A percentile compares a stretch with the other conserved stretches of the same genome.
Conservation (phyloP, 2,888 invertebrate species). For the Chrysolina oricalcia region DNA sequence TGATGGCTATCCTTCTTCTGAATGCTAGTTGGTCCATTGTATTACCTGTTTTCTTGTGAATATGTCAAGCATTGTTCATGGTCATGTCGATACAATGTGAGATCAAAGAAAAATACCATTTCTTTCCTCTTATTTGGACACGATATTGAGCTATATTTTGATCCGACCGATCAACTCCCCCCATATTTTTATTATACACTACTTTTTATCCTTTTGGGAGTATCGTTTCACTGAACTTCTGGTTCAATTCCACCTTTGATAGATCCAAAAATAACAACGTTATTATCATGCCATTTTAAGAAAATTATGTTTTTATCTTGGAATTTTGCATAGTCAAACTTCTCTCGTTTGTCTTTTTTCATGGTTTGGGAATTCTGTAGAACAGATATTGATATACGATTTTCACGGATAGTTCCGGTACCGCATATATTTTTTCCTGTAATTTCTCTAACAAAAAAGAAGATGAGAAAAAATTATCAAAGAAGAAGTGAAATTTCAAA, state of each 20-base stretch:
- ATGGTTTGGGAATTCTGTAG: not conserved
- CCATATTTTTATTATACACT: slow-evolving; percentile 20
- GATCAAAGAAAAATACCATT: slow-evolving; percentile 21
- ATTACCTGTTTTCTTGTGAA: too few relatives aligned
- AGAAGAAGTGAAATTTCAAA: slow-evolving; percentile 31
- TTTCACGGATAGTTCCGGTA: slow-evolving; percentile 43
- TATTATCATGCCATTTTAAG: slow-evolving; percentile 45
- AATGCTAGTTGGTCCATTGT: too few relatives aligned
- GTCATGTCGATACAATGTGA: slow-evolving; percentile 30
- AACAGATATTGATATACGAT: too few relatives aligned
- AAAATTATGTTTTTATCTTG: slow-evolving; percentile 40
- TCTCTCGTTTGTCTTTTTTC: slow-evolving; percentile 20
- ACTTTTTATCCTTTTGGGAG: slow-evolving; percentile 23
- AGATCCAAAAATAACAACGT: slow-evolving; percentile 41
- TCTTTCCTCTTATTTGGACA: not conserved
- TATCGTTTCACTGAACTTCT: slow-evolving; percentile 12
- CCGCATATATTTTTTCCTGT: slow-evolving; percentile 31
- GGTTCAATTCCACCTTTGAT: slow-evolving; percentile 16
- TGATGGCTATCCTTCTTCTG: too few relatives aligned
- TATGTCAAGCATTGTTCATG: slow-evolving; percentile 10
- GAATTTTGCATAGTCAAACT: slow-evolving; percentile 20
- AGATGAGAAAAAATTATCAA: slow-evolving; percentile 45
- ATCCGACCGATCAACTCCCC: too few relatives aligned
- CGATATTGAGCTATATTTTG: too few relatives aligned
- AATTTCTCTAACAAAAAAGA: slow-evolving; percentile 36